Percentiles rank a stretch among this genome's conserved stretches.
Evolutionary conservation across 2,113 vertebrate species (phyloP).

Genomic region (Trachemys scripta): DNA sequence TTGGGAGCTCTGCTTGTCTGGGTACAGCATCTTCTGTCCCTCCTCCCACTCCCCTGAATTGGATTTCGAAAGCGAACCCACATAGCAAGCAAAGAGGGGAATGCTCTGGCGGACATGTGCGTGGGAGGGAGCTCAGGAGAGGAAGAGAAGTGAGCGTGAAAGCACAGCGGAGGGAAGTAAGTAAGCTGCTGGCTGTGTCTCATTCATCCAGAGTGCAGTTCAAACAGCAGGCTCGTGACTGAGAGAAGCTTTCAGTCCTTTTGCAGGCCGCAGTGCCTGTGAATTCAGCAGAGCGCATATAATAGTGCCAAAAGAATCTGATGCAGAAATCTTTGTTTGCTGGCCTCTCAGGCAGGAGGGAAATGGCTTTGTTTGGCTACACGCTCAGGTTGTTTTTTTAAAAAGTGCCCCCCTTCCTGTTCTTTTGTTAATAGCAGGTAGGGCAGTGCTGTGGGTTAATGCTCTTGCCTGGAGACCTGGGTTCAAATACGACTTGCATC

Average conservation of each 20-base stretch:
- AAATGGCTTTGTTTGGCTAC: slow-evolving; percentile 56
- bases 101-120: neutral
- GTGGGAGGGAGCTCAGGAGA: neutral
- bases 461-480: slow-evolving; percentile 23
- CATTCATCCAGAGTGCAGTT: slow-evolving; percentile 48
- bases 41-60: neutral
- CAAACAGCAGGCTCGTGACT: slow-evolving; percentile 52
- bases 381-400: neutral
- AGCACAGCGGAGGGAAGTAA: neutral
- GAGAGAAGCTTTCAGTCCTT: slow-evolving; percentile 54
- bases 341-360: slow-evolving; percentile 19
- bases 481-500: neutral
- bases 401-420: neutral
- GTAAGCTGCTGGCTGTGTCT: slow-evolving; percentile 19
- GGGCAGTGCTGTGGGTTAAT: slow-evolving; percentile 30
- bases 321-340: neutral
- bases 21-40: neutral
- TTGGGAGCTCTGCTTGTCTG: neutral
- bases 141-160: neutral
- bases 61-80: neutral
- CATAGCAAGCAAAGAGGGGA: neutral
- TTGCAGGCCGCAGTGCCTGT: slow-evolving; percentile 24
- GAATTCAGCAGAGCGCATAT: neutral
- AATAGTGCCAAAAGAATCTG: slow-evolving; percentile 29
- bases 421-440: slow-evolving; percentile 44